A percentile compares a stretch with the other conserved stretches of the same genome.
Conservation (phyloP, 1,140 invertebrate genomes). For the Vanessa atalanta region DNA sequence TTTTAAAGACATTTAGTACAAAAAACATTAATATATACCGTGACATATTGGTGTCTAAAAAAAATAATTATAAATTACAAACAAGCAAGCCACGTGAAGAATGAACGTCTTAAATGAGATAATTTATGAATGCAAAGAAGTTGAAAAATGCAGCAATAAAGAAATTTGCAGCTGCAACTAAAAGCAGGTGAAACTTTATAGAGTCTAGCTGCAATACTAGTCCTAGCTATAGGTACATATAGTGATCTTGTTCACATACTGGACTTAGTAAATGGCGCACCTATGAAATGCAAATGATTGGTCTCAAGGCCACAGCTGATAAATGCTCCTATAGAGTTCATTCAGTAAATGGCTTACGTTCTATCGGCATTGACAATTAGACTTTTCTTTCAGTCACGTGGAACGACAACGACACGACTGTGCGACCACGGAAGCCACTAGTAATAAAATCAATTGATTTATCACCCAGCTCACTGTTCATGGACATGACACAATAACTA, state of each 20-base stretch:
- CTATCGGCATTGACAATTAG: conserved; percentile 48
- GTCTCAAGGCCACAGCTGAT: conserved; percentile 65
- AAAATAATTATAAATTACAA: not conserved
- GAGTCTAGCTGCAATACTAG: conserved; percentile 9
- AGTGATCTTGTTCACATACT: not conserved
- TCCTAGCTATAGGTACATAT: not conserved
- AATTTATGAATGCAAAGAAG: conserved; percentile 15
- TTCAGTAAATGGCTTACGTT: conserved; percentile 47
- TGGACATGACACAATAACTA: conserved; percentile 13
- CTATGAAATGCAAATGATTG: conserved; percentile 48
- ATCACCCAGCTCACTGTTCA: conserved; percentile 24
- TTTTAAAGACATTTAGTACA: too few relatives aligned
- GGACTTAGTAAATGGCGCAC: conserved; percentile 38
- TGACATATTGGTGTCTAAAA: not conserved
- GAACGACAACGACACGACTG: conserved; percentile 25
- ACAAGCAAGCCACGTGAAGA: not conserved
- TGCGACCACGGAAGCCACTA: conserved; percentile 11
- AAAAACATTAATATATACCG: not conserved
- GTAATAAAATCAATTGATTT: conserved; percentile 36
- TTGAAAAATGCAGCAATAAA: conserved; percentile 2
- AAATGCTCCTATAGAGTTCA: conserved; percentile 56
- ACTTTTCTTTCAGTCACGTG: conserved; percentile 19
- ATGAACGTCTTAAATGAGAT: not conserved
- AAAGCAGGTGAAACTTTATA: conserved; percentile 20
- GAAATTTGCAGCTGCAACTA: conserved; percentile 16